Evolutionary conservation across 2,113 vertebrate genomes (phyloP).

Genomic region (Epinephelus fuscoguttatus): DNA sequence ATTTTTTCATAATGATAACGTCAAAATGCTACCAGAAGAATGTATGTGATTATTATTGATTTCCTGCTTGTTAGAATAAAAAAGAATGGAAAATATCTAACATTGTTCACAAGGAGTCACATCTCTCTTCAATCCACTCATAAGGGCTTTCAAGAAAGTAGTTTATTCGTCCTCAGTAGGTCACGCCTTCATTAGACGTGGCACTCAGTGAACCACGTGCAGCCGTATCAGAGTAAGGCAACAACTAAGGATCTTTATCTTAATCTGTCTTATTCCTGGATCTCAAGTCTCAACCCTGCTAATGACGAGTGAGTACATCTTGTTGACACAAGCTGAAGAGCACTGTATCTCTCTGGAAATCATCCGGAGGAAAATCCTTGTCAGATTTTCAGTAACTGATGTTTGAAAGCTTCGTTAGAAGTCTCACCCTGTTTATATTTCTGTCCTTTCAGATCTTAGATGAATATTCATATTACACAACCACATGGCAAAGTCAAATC

Average conservation of each 20-base stretch:
- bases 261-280: conserved; percentile 45
- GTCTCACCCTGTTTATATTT: neutral
- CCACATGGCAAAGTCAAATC: neutral
- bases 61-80: neutral
- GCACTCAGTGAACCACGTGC: conserved; percentile 1
- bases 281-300: neutral
- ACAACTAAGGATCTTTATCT: conserved; percentile 26
- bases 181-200: neutral
- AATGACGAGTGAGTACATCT: neutral
- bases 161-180: neutral
- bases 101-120: neutral
- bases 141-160: neutral
- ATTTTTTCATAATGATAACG: neutral
- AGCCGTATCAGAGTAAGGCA: neutral
- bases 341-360: neutral
- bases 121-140: neutral
- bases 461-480: neutral
- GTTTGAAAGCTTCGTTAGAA: neutral
- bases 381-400: neutral
- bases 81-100: neutral
- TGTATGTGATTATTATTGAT: neutral
- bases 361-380: neutral
- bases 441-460: neutral
- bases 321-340: neutral
- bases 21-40: neutral